phyloP scores from a whole-genome alignment of 2,797 vertebrate species.

The Lutjanus campechanus region DNA sequence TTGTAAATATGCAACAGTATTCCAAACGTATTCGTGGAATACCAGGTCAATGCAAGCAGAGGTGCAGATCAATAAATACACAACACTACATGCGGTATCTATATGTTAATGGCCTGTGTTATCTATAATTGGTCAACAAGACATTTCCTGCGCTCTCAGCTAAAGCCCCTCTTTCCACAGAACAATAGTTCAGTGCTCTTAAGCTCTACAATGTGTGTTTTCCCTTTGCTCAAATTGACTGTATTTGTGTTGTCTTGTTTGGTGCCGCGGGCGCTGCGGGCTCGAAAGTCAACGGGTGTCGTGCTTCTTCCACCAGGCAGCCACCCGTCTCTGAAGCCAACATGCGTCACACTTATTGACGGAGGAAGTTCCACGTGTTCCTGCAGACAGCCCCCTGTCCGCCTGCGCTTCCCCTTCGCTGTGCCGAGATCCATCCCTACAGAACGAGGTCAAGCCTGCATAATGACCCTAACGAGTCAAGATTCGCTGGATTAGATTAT shows the following conservation, averaged over 20 bases:
- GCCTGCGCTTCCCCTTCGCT: slow-evolving; percentile 60
- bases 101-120: slow-evolving; percentile 48
- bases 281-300: slow-evolving; percentile 83
- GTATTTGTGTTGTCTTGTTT: slow-evolving; percentile 79
- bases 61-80: slow-evolving; percentile 20
- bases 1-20: slow-evolving; percentile 3
- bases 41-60: neutral
- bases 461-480: slow-evolving; percentile 86
- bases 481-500: slow-evolving; percentile 83
- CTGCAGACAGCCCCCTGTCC: slow-evolving; percentile 70
- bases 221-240: slow-evolving; percentile 60
- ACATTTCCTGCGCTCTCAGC: slow-evolving; percentile 24
- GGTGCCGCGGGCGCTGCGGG: slow-evolving; percentile 67
- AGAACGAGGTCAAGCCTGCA: slow-evolving; percentile 87
- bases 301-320: slow-evolving; percentile 80
- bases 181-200: slow-evolving; percentile 66
- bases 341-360: slow-evolving; percentile 74
- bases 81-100: neutral
- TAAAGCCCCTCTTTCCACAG: slow-evolving; percentile 30
- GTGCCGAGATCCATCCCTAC: slow-evolving; percentile 78
- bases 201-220: slow-evolving; percentile 50
- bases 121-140: slow-evolving; percentile 45
- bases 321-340: slow-evolving; percentile 79
- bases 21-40: slow-evolving; percentile 12
- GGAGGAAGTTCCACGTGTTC: slow-evolving; percentile 74